Conservation (phyloP, 2,797 vertebrate genomes). For the Gymnocypris eckloni region DNA sequence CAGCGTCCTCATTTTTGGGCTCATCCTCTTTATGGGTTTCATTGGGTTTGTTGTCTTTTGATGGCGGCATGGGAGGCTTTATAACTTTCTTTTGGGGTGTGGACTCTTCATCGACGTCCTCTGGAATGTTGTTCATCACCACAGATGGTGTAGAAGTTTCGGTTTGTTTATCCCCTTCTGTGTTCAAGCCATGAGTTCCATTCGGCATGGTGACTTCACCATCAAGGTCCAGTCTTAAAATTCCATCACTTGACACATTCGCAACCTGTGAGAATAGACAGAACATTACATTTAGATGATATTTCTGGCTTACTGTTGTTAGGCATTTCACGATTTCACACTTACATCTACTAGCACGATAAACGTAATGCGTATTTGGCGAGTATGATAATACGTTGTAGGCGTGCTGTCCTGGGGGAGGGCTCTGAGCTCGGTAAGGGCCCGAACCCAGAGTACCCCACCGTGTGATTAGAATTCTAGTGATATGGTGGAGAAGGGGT, state of each 20-base stretch:
- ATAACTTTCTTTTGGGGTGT: constrained; percentile 67
- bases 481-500: too few species aligned
- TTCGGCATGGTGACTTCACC: constrained; percentile 76
- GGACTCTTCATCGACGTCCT: constrained; percentile 25
- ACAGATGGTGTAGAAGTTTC: constrained; percentile 70
- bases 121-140: constrained; percentile 65
- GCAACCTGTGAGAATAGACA: constrained; percentile 79
- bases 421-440: too few species aligned
- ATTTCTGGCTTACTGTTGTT: not conserved
- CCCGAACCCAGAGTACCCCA: too few species aligned
- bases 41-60: constrained; percentile 70
- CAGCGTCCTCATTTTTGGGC: constrained; percentile 53
- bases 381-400: too few species aligned
- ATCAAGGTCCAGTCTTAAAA: constrained; percentile 87
- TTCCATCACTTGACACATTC: constrained; percentile 83
- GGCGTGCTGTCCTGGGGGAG: too few species aligned
- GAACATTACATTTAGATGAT: not conserved
- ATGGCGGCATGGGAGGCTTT: constrained; percentile 73
- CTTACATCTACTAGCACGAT: too few species aligned
- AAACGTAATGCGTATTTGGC: too few species aligned
- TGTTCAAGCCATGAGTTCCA: constrained; percentile 61
- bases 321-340: too few species aligned
- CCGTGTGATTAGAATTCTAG: too few species aligned
- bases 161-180: constrained; percentile 62
- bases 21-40: constrained; percentile 55